Percentiles rank a stretch among this genome's conserved stretches.
Evolutionary conservation across 2,113 vertebrate genomes (phyloP).

Genomic region (Barbus barbus): DNA sequence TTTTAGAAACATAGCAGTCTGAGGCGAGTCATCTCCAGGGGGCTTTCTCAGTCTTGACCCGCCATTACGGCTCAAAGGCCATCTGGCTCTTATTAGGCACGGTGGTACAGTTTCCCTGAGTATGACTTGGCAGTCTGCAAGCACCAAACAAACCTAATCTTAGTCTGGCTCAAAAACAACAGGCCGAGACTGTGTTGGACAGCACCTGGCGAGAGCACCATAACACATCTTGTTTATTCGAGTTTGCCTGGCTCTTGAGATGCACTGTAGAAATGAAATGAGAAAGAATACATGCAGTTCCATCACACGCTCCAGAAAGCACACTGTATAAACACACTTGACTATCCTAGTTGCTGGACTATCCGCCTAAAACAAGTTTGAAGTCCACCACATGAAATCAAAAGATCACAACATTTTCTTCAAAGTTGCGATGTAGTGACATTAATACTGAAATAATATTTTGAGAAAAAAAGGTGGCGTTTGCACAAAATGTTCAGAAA

Average conservation of each 20-base stretch:
- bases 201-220: not conserved
- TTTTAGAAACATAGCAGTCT: slow-evolving; percentile 76
- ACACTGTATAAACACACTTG: slow-evolving; percentile 14
- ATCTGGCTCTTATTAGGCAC: slow-evolving; percentile 73
- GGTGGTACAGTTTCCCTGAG: slow-evolving; percentile 55
- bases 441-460: not conserved
- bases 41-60: slow-evolving; percentile 65
- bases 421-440: not conserved
- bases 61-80: slow-evolving; percentile 51
- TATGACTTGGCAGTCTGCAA: slow-evolving; percentile 50
- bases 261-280: not conserved
- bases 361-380: not conserved
- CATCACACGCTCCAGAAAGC: slow-evolving; percentile 8
- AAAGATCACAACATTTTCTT: not conserved
- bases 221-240: slow-evolving; percentile 23
- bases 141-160: slow-evolving; percentile 47
- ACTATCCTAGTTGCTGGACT: not conserved
- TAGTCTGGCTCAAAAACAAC: slow-evolving; percentile 8
- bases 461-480: too few species aligned
- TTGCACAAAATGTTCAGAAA: too few species aligned
- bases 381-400: not conserved
- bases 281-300: not conserved
- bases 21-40: slow-evolving; percentile 64
- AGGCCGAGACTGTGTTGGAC: not conserved
- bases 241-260: not conserved